Conservation (phyloP, 2,113 vertebrate genomes). For the Isichthys henryi region DNA sequence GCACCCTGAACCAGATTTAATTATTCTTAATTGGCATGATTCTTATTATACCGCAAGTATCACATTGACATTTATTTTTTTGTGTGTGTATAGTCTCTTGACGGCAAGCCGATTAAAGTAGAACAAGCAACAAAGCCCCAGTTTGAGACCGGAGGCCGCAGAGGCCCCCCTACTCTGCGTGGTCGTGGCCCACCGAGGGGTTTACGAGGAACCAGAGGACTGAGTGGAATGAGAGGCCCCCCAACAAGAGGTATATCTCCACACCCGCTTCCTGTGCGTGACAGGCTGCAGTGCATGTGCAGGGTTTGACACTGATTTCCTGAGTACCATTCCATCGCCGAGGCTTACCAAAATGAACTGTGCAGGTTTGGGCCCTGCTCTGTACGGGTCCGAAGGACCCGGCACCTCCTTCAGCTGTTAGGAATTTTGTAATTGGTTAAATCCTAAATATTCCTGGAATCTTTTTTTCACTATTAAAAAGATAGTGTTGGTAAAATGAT, state of each 20-base stretch:
- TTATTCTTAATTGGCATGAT: no score
- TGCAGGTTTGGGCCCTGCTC: neutral
- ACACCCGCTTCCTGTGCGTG: neutral
- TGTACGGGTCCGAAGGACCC: neutral
- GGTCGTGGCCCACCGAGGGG: conserved; percentile 84
- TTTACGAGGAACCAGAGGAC: conserved; percentile 72
- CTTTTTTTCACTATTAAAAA: neutral
- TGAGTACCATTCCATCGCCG: neutral
- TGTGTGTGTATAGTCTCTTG: conserved; percentile 71
- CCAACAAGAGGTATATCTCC: conserved; percentile 71
- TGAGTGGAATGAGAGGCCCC: conserved; percentile 80
- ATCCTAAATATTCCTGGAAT: neutral
- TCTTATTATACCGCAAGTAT: neutral
- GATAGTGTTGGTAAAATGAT: neutral
- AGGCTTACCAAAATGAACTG: neutral
- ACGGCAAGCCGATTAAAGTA: conserved; percentile 95
- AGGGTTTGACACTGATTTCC: neutral
- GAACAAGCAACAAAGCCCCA: conserved; percentile 95
- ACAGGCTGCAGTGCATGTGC: neutral
- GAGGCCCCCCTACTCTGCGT: conserved; percentile 73
- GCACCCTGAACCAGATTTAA: neutral
- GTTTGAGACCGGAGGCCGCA: conserved; percentile 81
- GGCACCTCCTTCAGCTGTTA: neutral
- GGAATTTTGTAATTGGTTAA: neutral
- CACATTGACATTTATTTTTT: neutral